Evolutionary conservation across 2,797 vertebrate species (phyloP), one percentile per base, ranked within the genome.

Genomic region (Chaetodon trifasciatus): DNA sequence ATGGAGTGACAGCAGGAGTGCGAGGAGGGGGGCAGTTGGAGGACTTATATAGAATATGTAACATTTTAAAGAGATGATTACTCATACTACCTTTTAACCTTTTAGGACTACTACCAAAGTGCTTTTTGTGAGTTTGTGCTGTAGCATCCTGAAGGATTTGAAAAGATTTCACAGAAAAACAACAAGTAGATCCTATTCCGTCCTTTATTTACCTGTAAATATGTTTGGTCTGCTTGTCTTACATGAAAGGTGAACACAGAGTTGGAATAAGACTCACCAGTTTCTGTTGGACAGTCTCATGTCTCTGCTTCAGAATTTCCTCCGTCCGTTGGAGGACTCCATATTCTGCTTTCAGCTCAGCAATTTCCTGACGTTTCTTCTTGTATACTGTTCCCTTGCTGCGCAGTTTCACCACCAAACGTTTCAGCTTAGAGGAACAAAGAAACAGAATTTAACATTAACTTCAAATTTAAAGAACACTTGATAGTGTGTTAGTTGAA

Each of bases 261-360:
- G 13, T 42, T 12, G 4, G 13, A 13, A 28, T 9, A 6, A 8
- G 9, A 63, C 44, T 96, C 96, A 99, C 98, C 98, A 99, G 91
- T 72, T 97, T 97, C 80, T 97, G 96, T 83, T 97, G 97, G 42
- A 96, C 58, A 9, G 90, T 90, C 65, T 98, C 95, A 3, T 97
- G 96, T 68, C 93, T 95, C 84, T 98, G 96, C 68, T 90, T 96
- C 46, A 99, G 95, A 63, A 99, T 94, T 87, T 99, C 98, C 84
- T 98, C 97, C 0, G 97, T 99, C 64, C 97, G 95, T 89, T 99
- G 97, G 24, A 99, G 94, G 74, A 99, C 94, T 13, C 98, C 98
- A 1, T 90, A 97, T 84, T 99, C 98, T 0, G 95, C 96, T 55
- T 96, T 96, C 70, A 98, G 91, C 83, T 97, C 97, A 1, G 97